Conservation (phyloP, 2,113 vertebrate species). For the Origma solitaria region DNA sequence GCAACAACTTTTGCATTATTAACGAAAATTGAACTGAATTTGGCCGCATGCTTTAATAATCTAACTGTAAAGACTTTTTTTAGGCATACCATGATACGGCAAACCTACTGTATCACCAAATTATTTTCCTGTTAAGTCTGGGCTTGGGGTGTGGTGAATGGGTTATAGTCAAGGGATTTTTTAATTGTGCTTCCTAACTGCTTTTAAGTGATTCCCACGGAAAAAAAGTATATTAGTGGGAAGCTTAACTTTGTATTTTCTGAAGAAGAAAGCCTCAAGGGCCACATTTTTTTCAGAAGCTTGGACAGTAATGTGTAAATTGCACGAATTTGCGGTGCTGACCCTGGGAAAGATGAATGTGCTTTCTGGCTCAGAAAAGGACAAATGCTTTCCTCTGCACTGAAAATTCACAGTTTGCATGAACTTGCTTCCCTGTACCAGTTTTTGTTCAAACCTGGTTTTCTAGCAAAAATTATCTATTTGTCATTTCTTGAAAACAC, state of each 20-base stretch:
- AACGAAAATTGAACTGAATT: background rate
- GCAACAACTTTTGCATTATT: background rate
- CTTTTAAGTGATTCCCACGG: background rate
- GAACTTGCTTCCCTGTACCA: background rate
- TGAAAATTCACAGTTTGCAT: background rate
- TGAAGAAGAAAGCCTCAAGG: background rate
- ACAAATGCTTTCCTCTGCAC: background rate
- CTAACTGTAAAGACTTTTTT: background rate
- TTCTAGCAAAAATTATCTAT: background rate
- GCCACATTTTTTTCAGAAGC: background rate
- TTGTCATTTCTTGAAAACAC: background rate
- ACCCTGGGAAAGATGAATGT: conserved; percentile 12
- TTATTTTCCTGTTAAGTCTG: background rate
- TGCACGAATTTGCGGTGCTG: background rate
- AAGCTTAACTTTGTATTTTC: background rate
- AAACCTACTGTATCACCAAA: background rate
- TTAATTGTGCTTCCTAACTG: background rate
- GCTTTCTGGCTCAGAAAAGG: background rate
- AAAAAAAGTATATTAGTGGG: background rate
- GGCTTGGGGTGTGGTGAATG: background rate
- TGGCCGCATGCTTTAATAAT: background rate
- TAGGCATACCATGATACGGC: background rate
- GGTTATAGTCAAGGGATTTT: background rate
- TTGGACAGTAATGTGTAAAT: conserved; percentile 16
- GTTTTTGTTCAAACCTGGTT: background rate